phyloP scores from a whole-genome alignment of 1,140 invertebrate genomes.

The Caerostris extrusa region DNA sequence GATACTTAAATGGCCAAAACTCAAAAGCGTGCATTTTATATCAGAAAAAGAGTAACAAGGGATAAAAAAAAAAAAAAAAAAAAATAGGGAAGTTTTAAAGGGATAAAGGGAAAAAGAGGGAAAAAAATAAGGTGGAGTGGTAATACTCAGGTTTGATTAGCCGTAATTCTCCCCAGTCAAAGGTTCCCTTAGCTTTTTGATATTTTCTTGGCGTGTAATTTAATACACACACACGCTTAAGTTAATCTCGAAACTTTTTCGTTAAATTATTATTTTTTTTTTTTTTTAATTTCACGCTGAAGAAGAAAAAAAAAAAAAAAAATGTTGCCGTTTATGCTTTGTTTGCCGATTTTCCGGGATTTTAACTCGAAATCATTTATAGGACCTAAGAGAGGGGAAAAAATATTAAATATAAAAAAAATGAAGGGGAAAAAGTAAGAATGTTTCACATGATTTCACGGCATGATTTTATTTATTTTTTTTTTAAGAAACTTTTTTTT shows the following conservation, averaged over 20 bases:
- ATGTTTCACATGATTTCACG: background rate
- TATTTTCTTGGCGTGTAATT: slow-evolving; percentile 73
- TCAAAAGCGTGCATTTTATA: background rate
- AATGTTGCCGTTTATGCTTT: slow-evolving; percentile 45
- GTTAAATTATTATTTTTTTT: background rate
- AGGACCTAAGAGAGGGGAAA: background rate
- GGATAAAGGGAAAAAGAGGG: background rate
- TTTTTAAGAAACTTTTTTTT: slow-evolving; percentile 13
- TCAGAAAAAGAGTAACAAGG: no score
- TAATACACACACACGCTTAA: slow-evolving; percentile 72
- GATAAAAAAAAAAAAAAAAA: background rate
- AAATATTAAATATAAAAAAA: background rate
- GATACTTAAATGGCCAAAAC: background rate
- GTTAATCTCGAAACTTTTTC: slow-evolving; percentile 67
- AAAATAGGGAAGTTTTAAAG: background rate
- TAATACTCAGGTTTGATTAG: slow-evolving; percentile 55
- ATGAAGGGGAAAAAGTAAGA: background rate
- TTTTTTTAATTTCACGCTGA: background rate
- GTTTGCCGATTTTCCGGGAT: slow-evolving; percentile 67
- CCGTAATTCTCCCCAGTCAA: slow-evolving; percentile 57
- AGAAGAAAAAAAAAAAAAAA: background rate
- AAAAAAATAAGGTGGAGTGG: slow-evolving; percentile 54
- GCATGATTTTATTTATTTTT: slow-evolving; percentile 26
- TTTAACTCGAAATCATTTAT: slow-evolving; percentile 60
- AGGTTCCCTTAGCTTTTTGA: slow-evolving; percentile 65